Percentiles rank a stretch among this genome's conserved stretches.
Evolutionary conservation across 1,140 invertebrate genomes (phyloP).

Genomic region (Cotesia chilonis): DNA sequence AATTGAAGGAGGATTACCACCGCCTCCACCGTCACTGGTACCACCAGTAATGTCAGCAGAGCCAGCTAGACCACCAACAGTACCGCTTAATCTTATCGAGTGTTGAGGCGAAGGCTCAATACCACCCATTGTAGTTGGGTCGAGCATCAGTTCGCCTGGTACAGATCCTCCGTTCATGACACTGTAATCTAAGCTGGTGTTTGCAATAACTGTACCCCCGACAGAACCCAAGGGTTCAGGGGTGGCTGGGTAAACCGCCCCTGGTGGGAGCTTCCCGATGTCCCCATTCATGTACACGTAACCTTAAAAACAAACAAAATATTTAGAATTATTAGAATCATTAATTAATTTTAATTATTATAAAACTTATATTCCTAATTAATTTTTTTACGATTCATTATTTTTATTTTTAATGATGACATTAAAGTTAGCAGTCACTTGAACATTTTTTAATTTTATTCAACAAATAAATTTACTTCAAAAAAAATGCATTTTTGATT

Average conservation of each 20-base stretch:
- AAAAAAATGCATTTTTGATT: too few relatives aligned
- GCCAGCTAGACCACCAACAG: slow-evolving; percentile 57
- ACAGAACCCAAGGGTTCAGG: slow-evolving; percentile 65
- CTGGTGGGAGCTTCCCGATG: slow-evolving; percentile 75
- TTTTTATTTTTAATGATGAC: too few relatives aligned
- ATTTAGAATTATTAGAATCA: too few relatives aligned
- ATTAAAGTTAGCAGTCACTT: too few relatives aligned
- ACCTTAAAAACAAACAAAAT: slow-evolving; percentile 62
- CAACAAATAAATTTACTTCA: too few relatives aligned
- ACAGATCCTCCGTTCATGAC: slow-evolving; percentile 64
- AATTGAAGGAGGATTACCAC: too few relatives aligned
- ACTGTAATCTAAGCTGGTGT: slow-evolving; percentile 61
- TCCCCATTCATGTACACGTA: slow-evolving; percentile 83
- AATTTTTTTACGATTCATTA: too few relatives aligned
- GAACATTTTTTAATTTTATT: too few relatives aligned
- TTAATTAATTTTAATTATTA: not conserved
- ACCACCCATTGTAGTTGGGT: slow-evolving; percentile 56
- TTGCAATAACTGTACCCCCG: slow-evolving; percentile 55
- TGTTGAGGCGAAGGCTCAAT: slow-evolving; percentile 58
- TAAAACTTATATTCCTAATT: not conserved
- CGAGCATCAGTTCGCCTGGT: slow-evolving; percentile 61
- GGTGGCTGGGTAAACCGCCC: slow-evolving; percentile 71
- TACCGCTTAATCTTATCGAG: slow-evolving; percentile 60
- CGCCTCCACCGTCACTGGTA: too few relatives aligned
- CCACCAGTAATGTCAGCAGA: slow-evolving; percentile 9